Evolutionary conservation across 2,888 invertebrate genomes (phyloP), one percentile per base, ranked within the genome.

Genomic region (Eupithecia inturbata): DNA sequence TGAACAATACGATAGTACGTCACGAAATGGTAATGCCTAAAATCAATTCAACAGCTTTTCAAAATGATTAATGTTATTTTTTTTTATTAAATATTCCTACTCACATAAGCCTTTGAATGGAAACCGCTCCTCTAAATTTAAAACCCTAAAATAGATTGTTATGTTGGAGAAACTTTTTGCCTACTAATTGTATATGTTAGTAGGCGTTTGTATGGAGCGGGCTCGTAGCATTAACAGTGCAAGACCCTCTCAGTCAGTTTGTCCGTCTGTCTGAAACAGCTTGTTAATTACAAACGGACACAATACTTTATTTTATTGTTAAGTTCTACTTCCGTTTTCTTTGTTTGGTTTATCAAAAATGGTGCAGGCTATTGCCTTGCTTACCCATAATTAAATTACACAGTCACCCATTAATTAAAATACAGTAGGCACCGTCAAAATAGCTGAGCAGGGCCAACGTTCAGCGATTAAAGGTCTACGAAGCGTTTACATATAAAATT

Each of bases 201-300:
- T n/a, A n/a, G n/a, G n/a, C 10, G 14, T 66, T n/a, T 66, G 39
- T 66, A 66, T 41, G 66, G 7, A 66, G 22, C 36, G 39, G 16
- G 66, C 22, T 26, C 14, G 5, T 66, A 66, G 6, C 39, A 12
- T 3, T 14, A 26, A 41, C 22, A 22, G 26, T 31, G 19, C 64
- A 57, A 57, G 57, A 31, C 68, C 68, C 45, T 70, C 66, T 16
- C 19, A 28, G 69, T 68, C 57, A n/a, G 70, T 70, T 49, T 67
- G 57, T 71, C 67, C 60, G 67, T 60, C 28, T 64, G 68, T 72
- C 64, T 33, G 39, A 36, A 71, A 39, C 69, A 71, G 68, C 75
- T 75, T 75, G 75, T 75, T 75, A 73, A 75, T 75, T 75, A 68
- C 53, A 74, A 74, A 70, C 73, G 72, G 73, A 75, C 45, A 68